Evolutionary conservation across 2,113 vertebrate species (phyloP), one percentile per base, ranked within the genome.

Genomic region (Thamnophis sirtalis): DNA sequence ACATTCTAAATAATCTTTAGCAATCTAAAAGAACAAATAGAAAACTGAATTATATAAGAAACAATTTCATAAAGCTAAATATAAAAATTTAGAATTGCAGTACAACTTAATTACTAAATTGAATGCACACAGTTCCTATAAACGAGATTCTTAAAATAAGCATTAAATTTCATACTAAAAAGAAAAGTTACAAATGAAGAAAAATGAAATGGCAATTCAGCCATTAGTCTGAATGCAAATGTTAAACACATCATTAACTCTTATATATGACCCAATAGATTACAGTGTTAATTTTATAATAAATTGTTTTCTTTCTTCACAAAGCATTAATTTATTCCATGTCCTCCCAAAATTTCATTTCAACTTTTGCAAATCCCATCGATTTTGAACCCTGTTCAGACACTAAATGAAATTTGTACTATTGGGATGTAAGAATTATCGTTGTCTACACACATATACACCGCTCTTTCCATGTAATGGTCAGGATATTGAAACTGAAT

Each of bases 1-100:
- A 43, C 96, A 98, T 93, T 96, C 97, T 91, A 97, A 95, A 91
- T 97, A 98, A 87, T 99, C 98, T 94, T 97, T 98, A 68, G 93
- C 93, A 68, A 97, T 98, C 99, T 99, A 96, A 80, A 93, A 73
- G 5, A 56, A 3, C 2, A 94, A 38, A 91, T 48, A 94, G 22
- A 92, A 84, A 0, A 19, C 73, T 4, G 50, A 60, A 0, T 26
- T 33, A 87, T 38, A 26, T 8, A 49, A 28, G 33, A 17, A 54
- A 3, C 2, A 0, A 50, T 84, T 93, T 73, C 10, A 58, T 56
- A 58, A 88, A 54, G 7, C 17, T 80, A 38, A 38, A 80, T 80
- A 21, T 38, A 80, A 43, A 38, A 80, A 80, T 43, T 21, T 43
- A 80, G 17, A 43, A 38, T 80, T 43, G 33, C 33, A 80, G 33